Evolutionary conservation across 2,113 vertebrate genomes (phyloP).

Genomic region (Urocynchramus pylzowi): DNA sequence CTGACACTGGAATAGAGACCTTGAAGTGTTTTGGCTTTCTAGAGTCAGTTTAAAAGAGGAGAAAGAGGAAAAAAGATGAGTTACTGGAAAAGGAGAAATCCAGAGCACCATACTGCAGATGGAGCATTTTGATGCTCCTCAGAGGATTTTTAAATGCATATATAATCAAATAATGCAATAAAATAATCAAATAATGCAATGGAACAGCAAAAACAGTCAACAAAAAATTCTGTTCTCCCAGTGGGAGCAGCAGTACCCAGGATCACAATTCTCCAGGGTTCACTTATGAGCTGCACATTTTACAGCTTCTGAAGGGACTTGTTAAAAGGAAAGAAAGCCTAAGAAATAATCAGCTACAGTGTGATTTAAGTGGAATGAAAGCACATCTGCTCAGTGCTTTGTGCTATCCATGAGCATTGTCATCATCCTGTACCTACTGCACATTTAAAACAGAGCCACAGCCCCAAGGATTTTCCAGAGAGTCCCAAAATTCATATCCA

Average conservation of each 20-base stretch:
- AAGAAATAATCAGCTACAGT: not conserved
- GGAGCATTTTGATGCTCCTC: not conserved
- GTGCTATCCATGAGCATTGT: fast-evolving
- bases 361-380: not conserved
- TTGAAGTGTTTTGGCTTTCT: not conserved
- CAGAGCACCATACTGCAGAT: not conserved
- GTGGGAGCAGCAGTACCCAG: not conserved
- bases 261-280: not conserved
- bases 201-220: not conserved
- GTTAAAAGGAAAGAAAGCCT: not conserved
- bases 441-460: not conserved
- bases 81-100: not conserved
- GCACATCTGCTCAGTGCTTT: not conserved
- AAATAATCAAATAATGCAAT: not conserved
- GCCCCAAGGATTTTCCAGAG: not conserved
- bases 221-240: not conserved
- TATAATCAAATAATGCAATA: not conserved
- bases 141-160: not conserved
- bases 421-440: not conserved
- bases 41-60: not conserved
- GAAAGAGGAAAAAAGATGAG: not conserved
- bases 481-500: not conserved
- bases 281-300: not conserved
- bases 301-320: not conserved
- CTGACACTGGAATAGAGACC: not conserved